phyloP scores from a whole-genome alignment of 1,140 invertebrate genomes.

The Reticulitermes speratus region DNA sequence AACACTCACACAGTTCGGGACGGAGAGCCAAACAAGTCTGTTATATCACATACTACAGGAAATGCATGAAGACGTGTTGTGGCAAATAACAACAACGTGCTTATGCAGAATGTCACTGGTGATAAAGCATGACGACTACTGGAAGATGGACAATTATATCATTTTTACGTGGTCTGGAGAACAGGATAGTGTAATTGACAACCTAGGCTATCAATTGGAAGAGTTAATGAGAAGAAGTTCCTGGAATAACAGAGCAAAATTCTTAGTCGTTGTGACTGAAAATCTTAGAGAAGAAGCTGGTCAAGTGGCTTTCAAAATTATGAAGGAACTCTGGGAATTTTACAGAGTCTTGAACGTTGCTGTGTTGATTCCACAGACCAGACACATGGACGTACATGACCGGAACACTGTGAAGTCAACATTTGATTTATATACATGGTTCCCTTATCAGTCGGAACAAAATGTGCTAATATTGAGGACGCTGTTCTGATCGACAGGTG shows the following conservation, averaged over 20 bases:
- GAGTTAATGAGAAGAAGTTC: neutral
- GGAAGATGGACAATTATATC: neutral
- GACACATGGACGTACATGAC: neutral
- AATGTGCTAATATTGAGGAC: neutral
- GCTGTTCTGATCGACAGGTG: neutral
- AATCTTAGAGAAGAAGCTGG: neutral
- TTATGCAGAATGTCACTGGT: too few species aligned
- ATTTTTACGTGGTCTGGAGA: neutral
- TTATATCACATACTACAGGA: neutral
- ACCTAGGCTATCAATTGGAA: neutral
- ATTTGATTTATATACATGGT: neutral
- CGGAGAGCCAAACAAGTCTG: neutral
- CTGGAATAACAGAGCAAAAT: neutral
- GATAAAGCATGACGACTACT: neutral
- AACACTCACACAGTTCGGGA: neutral
- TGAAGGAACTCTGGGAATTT: neutral
- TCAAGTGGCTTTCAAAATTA: neutral
- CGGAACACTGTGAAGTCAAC: neutral
- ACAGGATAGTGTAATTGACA: neutral
- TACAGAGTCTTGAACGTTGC: neutral
- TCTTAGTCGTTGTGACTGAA: neutral
- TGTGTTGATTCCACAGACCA: neutral
- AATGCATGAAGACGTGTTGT: neutral
- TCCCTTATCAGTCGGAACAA: neutral
- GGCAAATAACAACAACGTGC: neutral